phyloP scores from a whole-genome alignment of 2,888 invertebrate species.

The Platypus cylindrus region DNA sequence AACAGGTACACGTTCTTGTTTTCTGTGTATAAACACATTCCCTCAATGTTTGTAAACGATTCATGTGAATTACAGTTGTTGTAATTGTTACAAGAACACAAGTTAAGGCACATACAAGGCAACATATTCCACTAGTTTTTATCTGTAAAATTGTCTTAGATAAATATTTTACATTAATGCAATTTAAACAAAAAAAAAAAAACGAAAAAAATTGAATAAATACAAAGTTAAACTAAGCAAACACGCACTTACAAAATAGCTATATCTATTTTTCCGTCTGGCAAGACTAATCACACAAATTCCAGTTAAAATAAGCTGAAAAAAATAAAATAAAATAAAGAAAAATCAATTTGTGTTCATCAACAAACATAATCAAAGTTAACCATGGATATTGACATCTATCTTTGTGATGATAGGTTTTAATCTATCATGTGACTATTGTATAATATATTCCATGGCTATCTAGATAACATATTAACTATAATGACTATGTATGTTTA shows the following conservation, averaged over 20 bases:
- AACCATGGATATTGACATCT: too few species aligned
- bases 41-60: slow-evolving; percentile 69
- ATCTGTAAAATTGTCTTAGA: slow-evolving; percentile 45
- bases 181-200: slow-evolving; percentile 1
- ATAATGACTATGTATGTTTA: too few species aligned
- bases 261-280: slow-evolving; percentile 70
- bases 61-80: slow-evolving; percentile 86
- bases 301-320: slow-evolving; percentile 74
- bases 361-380: too few species aligned
- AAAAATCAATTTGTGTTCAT: too few species aligned
- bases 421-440: too few species aligned
- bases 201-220: slow-evolving; percentile 1
- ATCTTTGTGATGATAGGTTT: too few species aligned
- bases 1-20: slow-evolving; percentile 68
- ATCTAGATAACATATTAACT: too few species aligned
- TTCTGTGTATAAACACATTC: slow-evolving; percentile 77
- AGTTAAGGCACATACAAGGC: slow-evolving; percentile 72
- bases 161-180: slow-evolving; percentile 7
- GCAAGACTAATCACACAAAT: slow-evolving; percentile 78
- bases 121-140: slow-evolving; percentile 79
- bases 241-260: slow-evolving; percentile 62
- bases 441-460: too few species aligned
- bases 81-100: slow-evolving; percentile 83
- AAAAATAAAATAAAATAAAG: too few species aligned
- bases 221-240: slow-evolving; percentile 1